Conservation (phyloP, 92 coral and sea anemone genomes). For the Paramuricea clavata region DNA sequence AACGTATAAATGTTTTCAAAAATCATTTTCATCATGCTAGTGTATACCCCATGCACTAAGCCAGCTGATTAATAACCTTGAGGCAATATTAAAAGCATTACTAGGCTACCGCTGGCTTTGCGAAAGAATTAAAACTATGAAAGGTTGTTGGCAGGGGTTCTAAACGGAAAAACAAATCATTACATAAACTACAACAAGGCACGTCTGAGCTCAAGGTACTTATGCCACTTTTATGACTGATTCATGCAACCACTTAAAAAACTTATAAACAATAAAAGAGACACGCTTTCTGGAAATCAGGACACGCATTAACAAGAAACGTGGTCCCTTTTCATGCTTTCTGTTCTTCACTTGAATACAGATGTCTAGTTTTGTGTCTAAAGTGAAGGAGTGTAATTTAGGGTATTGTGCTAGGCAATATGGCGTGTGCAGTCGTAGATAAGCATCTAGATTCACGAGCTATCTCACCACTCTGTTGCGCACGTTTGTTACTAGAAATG, state of each 20-base stretch:
- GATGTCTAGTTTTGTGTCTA: not conserved
- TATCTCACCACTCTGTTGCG: not conserved
- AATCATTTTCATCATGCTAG: no score
- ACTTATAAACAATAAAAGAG: not conserved
- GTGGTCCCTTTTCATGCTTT: not conserved
- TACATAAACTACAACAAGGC: slow-evolving; percentile 3
- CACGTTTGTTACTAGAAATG: slow-evolving; percentile 23
- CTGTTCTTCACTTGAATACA: not conserved
- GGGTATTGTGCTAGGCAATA: not conserved
- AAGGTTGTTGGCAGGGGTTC: slow-evolving; percentile 7
- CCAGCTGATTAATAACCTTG: slow-evolving; percentile 2
- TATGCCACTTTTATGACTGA: not conserved
- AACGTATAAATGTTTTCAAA: no score
- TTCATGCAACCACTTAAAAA: slow-evolving; percentile 3
- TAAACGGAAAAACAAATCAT: slow-evolving; percentile 4
- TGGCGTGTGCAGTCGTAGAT: not conserved
- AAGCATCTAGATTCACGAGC: not conserved
- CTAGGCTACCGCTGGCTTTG: slow-evolving; percentile 16
- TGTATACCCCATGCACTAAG: not conserved
- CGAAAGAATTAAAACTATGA: slow-evolving; percentile 29
- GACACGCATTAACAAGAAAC: not conserved
- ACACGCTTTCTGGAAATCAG: not conserved
- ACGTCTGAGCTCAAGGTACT: not conserved
- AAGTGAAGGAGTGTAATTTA: not conserved
- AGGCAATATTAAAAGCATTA: not conserved